Base-by-base conservation (phyloP, 37 sponge, comb jelly and placozoan species). In the Haliclona indistincta region DNA sequence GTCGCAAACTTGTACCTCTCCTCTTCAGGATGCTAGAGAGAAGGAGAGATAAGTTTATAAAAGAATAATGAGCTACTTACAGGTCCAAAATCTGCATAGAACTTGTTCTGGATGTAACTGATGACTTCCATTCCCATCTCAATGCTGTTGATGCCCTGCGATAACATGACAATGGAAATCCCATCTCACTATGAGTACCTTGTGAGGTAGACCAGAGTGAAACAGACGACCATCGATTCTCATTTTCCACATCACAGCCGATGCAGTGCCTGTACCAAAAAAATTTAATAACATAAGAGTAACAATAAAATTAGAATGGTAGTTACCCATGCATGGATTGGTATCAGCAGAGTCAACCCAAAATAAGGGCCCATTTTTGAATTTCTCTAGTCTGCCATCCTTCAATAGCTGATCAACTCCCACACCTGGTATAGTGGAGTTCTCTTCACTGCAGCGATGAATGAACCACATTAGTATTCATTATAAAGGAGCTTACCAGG, bases 371-470 rank as follows among this genome's bases (percentile, higher is more conserved):
- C 91, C 91, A 62, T 64, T 37, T 73, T 81, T 90, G 22, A 85
- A 38, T 39, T 65, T 47, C 45, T 90, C 91, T 37, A 90, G 70
- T n/a, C 51, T 78, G 8, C 91, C 91, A 26, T 70, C 47, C 68
- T 80, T 71, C 76, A 90, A 15, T 69, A 90, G 56, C 74, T 77
- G 74, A 60, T 90, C 91, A 43, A 85, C 82, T 35, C 91, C 91
- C 43, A 90, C 91, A 39, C 76, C 77, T 17, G 81, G 86, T 30
- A 85, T 80, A 38, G 68, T 67, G 28, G 29, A 44, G 71, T 68
- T 85, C 78, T 90, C 91, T 67, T 90, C 91, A 54, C 88, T 87
- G n/a, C n/a, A n/a, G n/a, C n/a, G n/a, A n/a, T n/a, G n/a, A n/a
- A n/a, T n/a, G n/a, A n/a, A n/a, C n/a, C n/a, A n/a, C n/a, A n/a